Conservation (phyloP, 2,113 vertebrate genomes). For the Larimichthys crocea region DNA sequence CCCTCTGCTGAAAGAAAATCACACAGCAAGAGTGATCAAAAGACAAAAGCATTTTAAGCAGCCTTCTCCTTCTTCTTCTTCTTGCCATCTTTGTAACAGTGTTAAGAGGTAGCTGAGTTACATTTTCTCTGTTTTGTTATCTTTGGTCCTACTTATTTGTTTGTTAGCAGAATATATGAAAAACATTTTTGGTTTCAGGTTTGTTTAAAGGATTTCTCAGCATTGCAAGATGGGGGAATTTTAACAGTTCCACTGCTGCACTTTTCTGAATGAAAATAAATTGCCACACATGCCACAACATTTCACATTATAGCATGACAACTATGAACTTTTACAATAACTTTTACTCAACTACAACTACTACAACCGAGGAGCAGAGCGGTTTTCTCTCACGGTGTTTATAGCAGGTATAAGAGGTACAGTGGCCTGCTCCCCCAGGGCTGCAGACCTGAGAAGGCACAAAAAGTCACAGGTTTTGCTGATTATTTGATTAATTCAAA, state of each 20-base stretch:
- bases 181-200: background rate
- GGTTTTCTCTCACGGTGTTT: too few species aligned
- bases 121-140: background rate
- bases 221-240: background rate
- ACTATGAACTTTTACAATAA: background rate
- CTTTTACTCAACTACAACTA: background rate
- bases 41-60: background rate
- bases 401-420: too few species aligned
- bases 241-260: background rate
- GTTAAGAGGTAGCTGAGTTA: background rate
- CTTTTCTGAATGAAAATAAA: background rate
- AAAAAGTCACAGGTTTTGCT: background rate
- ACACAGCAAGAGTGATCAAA: background rate
- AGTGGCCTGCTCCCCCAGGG: too few species aligned
- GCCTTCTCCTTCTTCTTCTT: too few species aligned
- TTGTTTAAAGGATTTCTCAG: too few species aligned
- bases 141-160: background rate
- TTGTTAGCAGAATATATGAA: background rate
- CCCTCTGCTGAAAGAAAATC: constrained; percentile 55
- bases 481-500: background rate
- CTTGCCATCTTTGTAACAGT: too few species aligned
- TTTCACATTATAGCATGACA: background rate
- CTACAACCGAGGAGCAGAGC: background rate
- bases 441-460: background rate
- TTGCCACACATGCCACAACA: background rate